These are phyloP conservation scores for Cyprinodon brontotheroides DNA, from an alignment of 2,113 vertebrate genomes.

Conservation along the genomic window DNA sequence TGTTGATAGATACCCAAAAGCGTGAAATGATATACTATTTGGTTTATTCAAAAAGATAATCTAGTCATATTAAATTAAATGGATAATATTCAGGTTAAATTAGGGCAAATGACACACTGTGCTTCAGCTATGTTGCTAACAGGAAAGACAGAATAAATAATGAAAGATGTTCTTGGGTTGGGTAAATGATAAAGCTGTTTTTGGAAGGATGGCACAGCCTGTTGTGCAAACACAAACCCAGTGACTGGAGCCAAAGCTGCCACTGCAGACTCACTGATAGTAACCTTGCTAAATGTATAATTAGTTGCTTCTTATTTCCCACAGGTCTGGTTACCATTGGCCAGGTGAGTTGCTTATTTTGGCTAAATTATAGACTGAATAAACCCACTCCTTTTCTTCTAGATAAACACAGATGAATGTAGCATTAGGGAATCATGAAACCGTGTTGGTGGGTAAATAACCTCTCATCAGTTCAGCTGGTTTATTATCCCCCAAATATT, in stretches of 20 bases:
- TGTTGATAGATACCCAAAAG: no score
- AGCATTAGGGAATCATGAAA: neutral
- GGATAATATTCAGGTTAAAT: neutral
- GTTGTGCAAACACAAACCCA: neutral
- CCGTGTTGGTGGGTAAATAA: no score
- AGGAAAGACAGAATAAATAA: neutral
- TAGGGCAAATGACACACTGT: neutral
- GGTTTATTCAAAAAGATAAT: neutral
- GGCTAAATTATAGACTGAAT: neutral
- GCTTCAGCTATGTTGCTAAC: neutral
- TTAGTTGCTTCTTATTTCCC: neutral
- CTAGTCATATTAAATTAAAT: neutral
- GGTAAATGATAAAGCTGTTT: neutral
- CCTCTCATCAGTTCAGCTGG: neutral
- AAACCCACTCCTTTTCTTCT: neutral
- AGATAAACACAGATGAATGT: neutral
- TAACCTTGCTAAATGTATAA: conserved; percentile 2
- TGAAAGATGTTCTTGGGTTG: neutral
- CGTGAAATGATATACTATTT: no score
- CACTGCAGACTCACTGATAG: neutral
- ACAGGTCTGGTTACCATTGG: neutral
- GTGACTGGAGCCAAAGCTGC: neutral
- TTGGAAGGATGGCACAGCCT: neutral
- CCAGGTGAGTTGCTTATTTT: neutral
- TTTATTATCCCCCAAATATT: neutral